These are phyloP conservation scores for Salvelinus alpinus DNA, from an alignment of 2,113 vertebrate genomes.

Conservation along the genomic window DNA sequence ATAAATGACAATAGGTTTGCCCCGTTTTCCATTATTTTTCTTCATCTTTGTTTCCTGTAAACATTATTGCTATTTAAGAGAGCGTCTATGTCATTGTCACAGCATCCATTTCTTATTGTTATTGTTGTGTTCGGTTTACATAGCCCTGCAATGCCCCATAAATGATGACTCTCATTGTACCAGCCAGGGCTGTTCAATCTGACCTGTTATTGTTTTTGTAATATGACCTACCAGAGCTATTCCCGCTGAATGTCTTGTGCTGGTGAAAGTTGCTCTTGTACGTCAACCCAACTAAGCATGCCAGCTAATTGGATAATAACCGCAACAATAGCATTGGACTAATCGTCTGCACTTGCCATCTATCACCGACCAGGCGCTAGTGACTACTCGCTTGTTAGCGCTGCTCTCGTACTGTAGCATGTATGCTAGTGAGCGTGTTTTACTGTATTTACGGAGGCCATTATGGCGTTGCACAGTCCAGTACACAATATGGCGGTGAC, in stretches of 20 bases:
- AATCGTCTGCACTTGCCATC: neutral
- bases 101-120: neutral
- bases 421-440: neutral
- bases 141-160: neutral
- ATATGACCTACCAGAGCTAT: neutral
- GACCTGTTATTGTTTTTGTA: neutral
- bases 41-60: neutral
- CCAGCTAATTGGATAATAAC: constrained; percentile 1
- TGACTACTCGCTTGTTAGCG: neutral
- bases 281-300: neutral
- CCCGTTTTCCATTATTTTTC: neutral
- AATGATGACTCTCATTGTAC: neutral
- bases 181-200: neutral
- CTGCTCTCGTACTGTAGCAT: neutral
- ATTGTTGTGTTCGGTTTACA: neutral
- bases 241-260: neutral
- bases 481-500: neutral
- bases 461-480: neutral
- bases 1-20: neutral
- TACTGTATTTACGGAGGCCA: neutral
- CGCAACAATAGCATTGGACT: neutral
- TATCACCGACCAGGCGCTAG: neutral
- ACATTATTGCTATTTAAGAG: neutral
- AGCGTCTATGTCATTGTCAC: neutral
- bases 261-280: neutral